Evolutionary conservation across 1,140 invertebrate genomes (phyloP).

Genomic region (Megalonaias nervosa): DNA sequence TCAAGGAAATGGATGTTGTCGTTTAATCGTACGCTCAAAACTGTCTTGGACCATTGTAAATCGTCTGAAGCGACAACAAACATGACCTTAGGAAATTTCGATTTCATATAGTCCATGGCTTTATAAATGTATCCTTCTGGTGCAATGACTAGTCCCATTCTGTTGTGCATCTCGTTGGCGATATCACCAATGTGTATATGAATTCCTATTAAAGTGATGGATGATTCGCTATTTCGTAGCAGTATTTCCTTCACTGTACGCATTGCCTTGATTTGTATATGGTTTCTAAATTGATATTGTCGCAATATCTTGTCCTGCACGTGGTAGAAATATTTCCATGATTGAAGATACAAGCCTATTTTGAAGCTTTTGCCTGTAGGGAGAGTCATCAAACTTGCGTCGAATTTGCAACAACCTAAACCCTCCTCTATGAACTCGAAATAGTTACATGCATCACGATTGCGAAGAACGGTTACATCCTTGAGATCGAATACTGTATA

Average conservation of each 20-base stretch:
- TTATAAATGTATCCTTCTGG: constrained; percentile 24
- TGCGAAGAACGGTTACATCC: not conserved
- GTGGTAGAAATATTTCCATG: constrained; percentile 59
- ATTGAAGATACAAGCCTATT: constrained; percentile 50
- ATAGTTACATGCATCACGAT: constrained; percentile 5
- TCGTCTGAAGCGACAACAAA: constrained; percentile 45
- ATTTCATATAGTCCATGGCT: constrained; percentile 31
- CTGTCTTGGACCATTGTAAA: constrained; percentile 22
- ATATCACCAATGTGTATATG: constrained; percentile 48
- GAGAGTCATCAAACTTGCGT: constrained; percentile 27
- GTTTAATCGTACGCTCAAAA: not conserved
- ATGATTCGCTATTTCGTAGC: not conserved
- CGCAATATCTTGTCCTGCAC: constrained; percentile 28
- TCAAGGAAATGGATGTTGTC: constrained; percentile 19
- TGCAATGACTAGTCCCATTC: constrained; percentile 3
- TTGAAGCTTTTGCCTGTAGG: constrained; percentile 35
- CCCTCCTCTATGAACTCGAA: constrained; percentile 17
- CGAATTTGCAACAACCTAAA: constrained; percentile 27
- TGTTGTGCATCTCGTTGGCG: not conserved
- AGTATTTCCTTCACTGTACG: constrained; percentile 5
- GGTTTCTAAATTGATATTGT: constrained; percentile 44
- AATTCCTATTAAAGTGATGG: constrained; percentile 27
- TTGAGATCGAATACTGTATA: constrained; percentile 32
- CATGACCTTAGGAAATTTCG: constrained; percentile 21
- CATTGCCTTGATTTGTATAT: constrained; percentile 14